Conservation (phyloP, 2,113 vertebrate species). For the Upupa epops region DNA sequence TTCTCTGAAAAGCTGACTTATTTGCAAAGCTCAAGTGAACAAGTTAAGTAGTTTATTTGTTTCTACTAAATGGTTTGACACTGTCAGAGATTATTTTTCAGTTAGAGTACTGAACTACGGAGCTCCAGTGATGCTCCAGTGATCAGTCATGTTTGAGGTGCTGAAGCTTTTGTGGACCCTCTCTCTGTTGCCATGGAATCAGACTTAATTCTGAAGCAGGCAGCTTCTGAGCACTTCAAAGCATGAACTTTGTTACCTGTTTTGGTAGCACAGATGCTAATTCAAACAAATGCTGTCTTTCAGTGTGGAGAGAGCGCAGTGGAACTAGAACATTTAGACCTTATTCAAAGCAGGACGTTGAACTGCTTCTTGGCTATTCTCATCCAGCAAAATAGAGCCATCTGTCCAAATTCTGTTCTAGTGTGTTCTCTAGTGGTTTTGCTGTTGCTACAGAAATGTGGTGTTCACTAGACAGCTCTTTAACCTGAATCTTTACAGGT, state of each 20-base stretch:
- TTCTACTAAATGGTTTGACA: not conserved
- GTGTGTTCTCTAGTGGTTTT: not conserved
- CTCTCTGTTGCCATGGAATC: slow-evolving; percentile 53
- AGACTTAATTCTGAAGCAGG: slow-evolving; percentile 27
- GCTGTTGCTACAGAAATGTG: not conserved
- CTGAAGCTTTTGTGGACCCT: slow-evolving; percentile 32
- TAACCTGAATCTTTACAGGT: not conserved
- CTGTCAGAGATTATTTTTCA: not conserved
- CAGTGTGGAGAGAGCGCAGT: not conserved
- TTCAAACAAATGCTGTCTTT: not conserved
- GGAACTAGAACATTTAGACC: not conserved
- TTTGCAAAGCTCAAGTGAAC: not conserved
- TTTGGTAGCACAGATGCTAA: not conserved
- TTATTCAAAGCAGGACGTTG: not conserved
- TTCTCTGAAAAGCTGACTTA: not conserved
- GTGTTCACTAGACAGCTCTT: not conserved
- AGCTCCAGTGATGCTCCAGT: not conserved
- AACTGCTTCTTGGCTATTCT: not conserved
- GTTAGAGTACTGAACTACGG: not conserved
- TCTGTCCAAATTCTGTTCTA: not conserved
- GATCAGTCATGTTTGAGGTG: slow-evolving; percentile 18
- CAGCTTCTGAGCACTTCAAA: slow-evolving; percentile 31
- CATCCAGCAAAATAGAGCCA: not conserved
- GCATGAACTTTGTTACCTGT: slow-evolving; percentile 7
- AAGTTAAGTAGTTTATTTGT: not conserved